Evolutionary conservation across 2,888 invertebrate species (phyloP), one percentile per base, ranked within the genome.

Genomic region (Thecophora atra): DNA sequence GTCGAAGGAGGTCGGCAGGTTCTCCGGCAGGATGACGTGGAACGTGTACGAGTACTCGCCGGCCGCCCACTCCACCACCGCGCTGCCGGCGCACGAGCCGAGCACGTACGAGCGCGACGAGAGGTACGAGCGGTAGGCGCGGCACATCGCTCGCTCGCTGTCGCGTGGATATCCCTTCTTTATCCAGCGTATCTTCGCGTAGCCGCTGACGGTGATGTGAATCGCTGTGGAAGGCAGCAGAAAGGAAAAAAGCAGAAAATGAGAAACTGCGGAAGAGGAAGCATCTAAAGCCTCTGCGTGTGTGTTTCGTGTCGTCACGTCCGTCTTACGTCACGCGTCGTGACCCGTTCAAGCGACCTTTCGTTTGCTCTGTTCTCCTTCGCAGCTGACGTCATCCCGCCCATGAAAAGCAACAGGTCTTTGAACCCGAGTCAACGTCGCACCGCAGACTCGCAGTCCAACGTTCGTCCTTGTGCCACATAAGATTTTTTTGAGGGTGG

Each of bases 1-100:
- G 83, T 92, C 93, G 85, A 94, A 95, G 7, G 94, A 94, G 17
- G 94, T 93, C 42, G 95, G 95, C 78, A 95, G 86, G 79, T 91
- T 86, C 71, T 82, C 81, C 75, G 86, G 86, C 81, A 86, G 81
- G 63, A 91, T 89, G 82, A 93, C 94, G 58, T 91, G 90, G 83
- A 96, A 96, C 70, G 94, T 94, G 83, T 93, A 96, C 56, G 89
- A 89, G 81, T 94, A 85, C 76, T 84, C 84, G 0, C 96, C 96
- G 42, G 90, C 86, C 26, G 91, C 89, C 78, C 94, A 88, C 83
- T 91, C 92, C 76, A 92, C 90, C 76, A 77, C 79, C 56, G 88
- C 88, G 70, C 90, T 92, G 89, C 77, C 79, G 51, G 84, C 81
- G 73, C 85, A 85, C 71, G 83, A 81, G 44, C 86, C 86, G 62